Evolutionary conservation across 2,113 vertebrate genomes (phyloP), one percentile per base, ranked within the genome.

Genomic region (Sarotherodon lohbergeri): DNA sequence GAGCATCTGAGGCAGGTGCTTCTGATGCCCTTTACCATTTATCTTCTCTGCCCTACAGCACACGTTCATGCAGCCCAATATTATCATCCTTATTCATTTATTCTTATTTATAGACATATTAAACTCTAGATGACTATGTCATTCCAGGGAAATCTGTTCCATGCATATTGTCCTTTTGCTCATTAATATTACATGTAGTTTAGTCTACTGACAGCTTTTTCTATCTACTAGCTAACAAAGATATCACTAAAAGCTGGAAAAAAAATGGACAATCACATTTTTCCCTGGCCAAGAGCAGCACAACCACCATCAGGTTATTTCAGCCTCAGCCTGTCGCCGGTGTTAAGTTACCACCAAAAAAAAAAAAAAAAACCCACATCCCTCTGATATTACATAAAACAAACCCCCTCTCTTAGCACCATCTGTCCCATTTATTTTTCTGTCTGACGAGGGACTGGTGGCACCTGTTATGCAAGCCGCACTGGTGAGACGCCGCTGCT

Each of bases 391-490:
- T 76, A 90, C 83, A 91, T 81, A 91, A 89, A 71, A 84, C 32
- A 32, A 52, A 22, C 80, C 17, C 41, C 36, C 4, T 16, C 41
- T 85, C 68, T 79, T 17, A 81, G 68, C 61, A 66, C 48, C 85
- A 86, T 84, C 90, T 81, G 80, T 89, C 83, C 79, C 54, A 80
- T 81, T 89, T 46, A 59, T 83, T 90, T 50, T 81, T 85, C 85
- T 63, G 81, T 50, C 55, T 76, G 66, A 80, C 81, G 86, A 46
- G 2, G 29, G 83, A 83, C 66, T 80, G 43, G 68, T 84, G 84
- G 83, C 90, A 89, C 90, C 90, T 91, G 90, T 93, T 89, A 88
- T 83, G 52, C 43, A 59, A 90, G 73, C 41, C 6, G 5, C 81
- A 82, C 85, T 91, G 85, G 89, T 83, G 86, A 87, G 66, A 84